phyloP scores from a whole-genome alignment of 2,113 vertebrate genomes.

The Seriola quinqueradiata region DNA sequence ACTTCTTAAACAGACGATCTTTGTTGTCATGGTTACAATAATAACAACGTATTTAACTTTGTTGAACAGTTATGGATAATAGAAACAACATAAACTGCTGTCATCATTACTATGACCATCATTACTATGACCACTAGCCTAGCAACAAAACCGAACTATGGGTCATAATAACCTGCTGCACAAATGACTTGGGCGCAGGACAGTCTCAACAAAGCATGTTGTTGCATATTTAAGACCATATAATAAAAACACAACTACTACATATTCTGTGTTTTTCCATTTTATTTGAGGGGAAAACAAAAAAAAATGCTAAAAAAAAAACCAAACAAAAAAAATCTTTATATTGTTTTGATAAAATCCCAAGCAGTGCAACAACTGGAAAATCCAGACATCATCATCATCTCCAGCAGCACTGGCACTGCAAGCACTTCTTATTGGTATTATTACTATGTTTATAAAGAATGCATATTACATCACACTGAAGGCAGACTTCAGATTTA shows the following conservation, averaged over 20 bases:
- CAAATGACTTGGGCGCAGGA: too few relatives aligned
- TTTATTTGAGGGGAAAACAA: constrained; percentile 21
- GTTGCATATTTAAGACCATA: too few relatives aligned
- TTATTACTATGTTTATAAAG: constrained; percentile 8
- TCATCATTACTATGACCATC: too few relatives aligned
- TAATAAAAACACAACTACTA: background rate
- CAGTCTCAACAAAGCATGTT: too few relatives aligned
- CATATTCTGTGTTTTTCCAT: background rate
- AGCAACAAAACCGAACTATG: too few relatives aligned
- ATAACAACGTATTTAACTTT: too few relatives aligned
- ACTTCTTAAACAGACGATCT: too few relatives aligned
- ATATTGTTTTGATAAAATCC: constrained; percentile 8
- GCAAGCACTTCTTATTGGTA: background rate
- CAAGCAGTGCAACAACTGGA: background rate
- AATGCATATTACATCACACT: constrained; percentile 20
- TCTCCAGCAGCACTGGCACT: background rate
- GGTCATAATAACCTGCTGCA: too few relatives aligned
- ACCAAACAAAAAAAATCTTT: constrained; percentile 2
- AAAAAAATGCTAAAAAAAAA: constrained; percentile 31
- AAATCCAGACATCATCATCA: background rate
- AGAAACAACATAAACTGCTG: too few relatives aligned
- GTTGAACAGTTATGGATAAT: too few relatives aligned
- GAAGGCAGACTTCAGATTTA: background rate
- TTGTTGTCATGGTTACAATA: too few relatives aligned
- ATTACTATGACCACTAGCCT: too few relatives aligned